Evolutionary conservation across 1,140 invertebrate species (phyloP), one percentile per base, ranked within the genome.

Genomic region (Drosophila miranda): DNA sequence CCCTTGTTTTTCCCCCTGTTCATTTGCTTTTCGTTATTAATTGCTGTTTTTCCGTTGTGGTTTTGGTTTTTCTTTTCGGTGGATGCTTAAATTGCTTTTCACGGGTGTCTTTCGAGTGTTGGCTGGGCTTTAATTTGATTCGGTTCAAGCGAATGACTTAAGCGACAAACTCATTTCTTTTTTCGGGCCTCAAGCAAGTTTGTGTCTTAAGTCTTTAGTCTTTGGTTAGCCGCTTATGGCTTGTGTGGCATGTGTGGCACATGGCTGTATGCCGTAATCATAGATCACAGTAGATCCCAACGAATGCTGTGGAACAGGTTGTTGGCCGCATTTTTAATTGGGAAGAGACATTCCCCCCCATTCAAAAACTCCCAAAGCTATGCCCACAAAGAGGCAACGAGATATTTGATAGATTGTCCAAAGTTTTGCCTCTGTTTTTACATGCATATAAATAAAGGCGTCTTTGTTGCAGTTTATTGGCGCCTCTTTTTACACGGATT

Each of bases 161-260:
- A n/a, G 66, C 41, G 23, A 70, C 54, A 23, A 70, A 70, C 67
- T 23, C 45, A 42, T 51, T 56, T 51, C 48, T 59, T 50, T 60
- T 64, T 50, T 45, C 42, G 23, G 42, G 3, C 34, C 13, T 38
- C 11, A 41, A 57, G 61, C 61, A 62, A 67, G 80, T 68, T 84
- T 49, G 80, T 64, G 75, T 54, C 71, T 63, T 72, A 64, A 75
- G 80, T 79, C 71, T 63, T 72, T 61, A 75, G 80, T 79, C 75
- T 58, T 84, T 67, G 48, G 69, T 61, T 14, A 45, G 56, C 21
- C 59, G 30, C 28, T 43, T 64, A 19, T 19, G 19, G 19, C 19
- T 19, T 2, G 19, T 19, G 48, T 63, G 61, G 60, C 9, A 26
- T 16, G 30, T 43, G 57, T 80, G 60, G 55, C 70, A 78, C 70